Conservation (phyloP, 1,140 invertebrate genomes). For the Drosophila ohnishii region DNA sequence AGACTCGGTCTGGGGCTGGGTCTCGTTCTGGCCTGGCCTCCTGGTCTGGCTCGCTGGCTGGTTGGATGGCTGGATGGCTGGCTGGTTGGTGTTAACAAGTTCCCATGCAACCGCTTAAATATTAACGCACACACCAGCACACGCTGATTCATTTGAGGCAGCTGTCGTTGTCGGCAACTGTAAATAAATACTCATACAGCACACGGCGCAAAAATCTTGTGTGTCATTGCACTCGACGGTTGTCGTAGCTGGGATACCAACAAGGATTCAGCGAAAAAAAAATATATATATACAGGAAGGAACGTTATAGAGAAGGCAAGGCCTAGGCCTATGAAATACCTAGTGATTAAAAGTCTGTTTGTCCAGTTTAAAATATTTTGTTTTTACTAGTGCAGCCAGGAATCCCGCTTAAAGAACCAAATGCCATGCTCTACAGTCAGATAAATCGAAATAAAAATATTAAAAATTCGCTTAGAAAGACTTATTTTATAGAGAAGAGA, state of each 20-base stretch:
- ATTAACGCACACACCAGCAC: slow-evolving; percentile 66
- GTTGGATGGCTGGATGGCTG: slow-evolving; percentile 10
- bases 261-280: slow-evolving; percentile 13
- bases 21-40: slow-evolving; percentile 28
- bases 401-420: not conserved
- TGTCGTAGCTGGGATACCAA: slow-evolving; percentile 22
- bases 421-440: not conserved
- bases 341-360: not conserved
- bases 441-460: not conserved
- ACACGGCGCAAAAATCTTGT: slow-evolving; percentile 69
- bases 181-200: slow-evolving; percentile 80
- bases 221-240: slow-evolving; percentile 75
- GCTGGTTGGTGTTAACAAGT: slow-evolving; percentile 77
- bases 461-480: not conserved
- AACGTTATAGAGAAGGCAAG: no score
- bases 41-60: slow-evolving; percentile 17
- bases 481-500: not conserved
- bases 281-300: not conserved
- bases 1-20: slow-evolving; percentile 24
- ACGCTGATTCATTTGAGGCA: slow-evolving; percentile 32
- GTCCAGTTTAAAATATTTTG: not conserved
- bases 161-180: slow-evolving; percentile 67
- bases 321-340: not conserved
- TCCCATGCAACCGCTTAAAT: slow-evolving; percentile 80
- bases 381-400: not conserved